These are phyloP conservation scores for Caenorhabditis sulstoni DNA, from an alignment of 2,888 invertebrate species.

Conservation along the genomic window DNA sequence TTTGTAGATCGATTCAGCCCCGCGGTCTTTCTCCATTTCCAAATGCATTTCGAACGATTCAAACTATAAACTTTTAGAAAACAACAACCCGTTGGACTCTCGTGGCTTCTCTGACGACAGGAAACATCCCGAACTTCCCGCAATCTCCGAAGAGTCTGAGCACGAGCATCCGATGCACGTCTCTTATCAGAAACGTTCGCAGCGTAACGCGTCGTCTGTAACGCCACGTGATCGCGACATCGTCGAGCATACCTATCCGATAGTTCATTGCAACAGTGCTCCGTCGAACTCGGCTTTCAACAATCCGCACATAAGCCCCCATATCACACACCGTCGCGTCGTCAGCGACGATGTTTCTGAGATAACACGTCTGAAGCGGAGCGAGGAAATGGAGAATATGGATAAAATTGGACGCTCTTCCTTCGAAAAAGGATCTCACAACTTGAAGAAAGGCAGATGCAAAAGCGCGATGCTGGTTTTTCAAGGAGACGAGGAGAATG, in stretches of 20 bases:
- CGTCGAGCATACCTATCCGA: conserved; percentile 57
- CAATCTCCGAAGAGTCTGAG: conserved; percentile 56
- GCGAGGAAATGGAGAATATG: conserved; percentile 57
- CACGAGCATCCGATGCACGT: conserved; percentile 54
- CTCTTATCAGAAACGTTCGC: conserved; percentile 11
- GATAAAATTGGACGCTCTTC: conserved; percentile 38
- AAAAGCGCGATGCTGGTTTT: conserved; percentile 55
- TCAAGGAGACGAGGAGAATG: conserved; percentile 37
- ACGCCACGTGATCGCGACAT: conserved; percentile 26
- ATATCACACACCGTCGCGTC: conserved; percentile 49
- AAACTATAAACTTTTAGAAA: conserved; percentile 31
- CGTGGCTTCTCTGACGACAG: conserved; percentile 37
- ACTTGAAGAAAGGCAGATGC: conserved; percentile 52
- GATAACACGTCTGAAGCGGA: conserved; percentile 44
- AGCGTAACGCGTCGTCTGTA: conserved; percentile 22
- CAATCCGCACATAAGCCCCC: conserved; percentile 14
- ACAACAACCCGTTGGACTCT: conserved; percentile 48
- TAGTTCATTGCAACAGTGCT: conserved; percentile 58
- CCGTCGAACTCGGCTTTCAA: conserved; percentile 39
- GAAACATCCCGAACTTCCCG: conserved; percentile 52
- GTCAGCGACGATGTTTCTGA: conserved; percentile 58
- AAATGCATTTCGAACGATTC: background rate
- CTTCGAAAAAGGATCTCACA: conserved; percentile 35
- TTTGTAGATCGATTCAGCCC: no score
- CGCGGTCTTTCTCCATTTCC: background rate